These are phyloP conservation scores for Nothobranchius kuhntae DNA, from an alignment of 2,113 vertebrate species.

Conservation along the genomic window DNA sequence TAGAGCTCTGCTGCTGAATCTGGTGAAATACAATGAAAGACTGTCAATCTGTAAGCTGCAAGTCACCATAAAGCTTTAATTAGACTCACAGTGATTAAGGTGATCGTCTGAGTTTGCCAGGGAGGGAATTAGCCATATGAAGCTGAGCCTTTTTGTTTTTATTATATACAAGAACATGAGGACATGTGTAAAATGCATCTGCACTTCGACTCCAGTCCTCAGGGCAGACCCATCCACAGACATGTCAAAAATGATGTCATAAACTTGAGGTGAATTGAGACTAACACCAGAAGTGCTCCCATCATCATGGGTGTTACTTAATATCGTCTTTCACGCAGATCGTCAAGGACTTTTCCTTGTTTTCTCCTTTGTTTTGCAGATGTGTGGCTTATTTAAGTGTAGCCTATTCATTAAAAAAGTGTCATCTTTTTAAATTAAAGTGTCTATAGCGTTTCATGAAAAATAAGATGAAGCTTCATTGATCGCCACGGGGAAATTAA, in stretches of 20 bases:
- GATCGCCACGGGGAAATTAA: constrained; percentile 32
- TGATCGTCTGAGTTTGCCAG: constrained; percentile 13
- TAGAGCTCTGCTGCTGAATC: constrained; percentile 57
- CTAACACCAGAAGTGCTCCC: constrained; percentile 23
- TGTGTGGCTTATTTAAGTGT: constrained; percentile 5
- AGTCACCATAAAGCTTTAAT: constrained; percentile 64
- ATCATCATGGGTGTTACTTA: constrained; percentile 31
- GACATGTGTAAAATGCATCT: constrained; percentile 39
- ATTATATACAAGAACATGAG: constrained; percentile 10
- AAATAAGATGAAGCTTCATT: constrained; percentile 35
- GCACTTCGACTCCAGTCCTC: constrained; percentile 35
- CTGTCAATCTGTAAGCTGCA: constrained; percentile 50
- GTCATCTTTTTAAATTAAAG: constrained; percentile 50
- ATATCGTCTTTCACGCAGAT: constrained; percentile 37
- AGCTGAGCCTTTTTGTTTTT: neutral
- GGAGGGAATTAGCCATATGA: constrained; percentile 9
- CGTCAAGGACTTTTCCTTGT: neutral
- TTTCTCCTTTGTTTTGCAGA: neutral
- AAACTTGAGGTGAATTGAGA: constrained; percentile 35
- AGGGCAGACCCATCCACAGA: constrained; percentile 36
- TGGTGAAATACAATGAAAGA: constrained; percentile 56
- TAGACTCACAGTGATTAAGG: constrained; percentile 50
- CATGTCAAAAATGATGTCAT: constrained; percentile 36
- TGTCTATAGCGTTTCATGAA: constrained; percentile 30
- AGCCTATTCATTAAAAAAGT: constrained; percentile 25